phyloP scores from a whole-genome alignment of 2,113 vertebrate species.

The Noctilio leporinus region DNA sequence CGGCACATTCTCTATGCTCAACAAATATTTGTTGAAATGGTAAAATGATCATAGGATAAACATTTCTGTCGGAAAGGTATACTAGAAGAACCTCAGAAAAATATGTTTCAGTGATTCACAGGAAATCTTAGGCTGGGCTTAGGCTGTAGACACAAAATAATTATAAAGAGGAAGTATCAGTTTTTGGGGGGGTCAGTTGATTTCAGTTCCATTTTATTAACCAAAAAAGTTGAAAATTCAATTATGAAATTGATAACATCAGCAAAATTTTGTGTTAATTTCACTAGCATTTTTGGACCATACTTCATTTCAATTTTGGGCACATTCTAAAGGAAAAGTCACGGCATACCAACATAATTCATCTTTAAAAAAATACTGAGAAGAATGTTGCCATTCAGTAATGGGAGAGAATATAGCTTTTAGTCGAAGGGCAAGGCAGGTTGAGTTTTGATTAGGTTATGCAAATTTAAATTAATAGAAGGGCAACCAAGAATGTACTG shows the following conservation, averaged over 20 bases:
- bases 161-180: constrained; percentile 1
- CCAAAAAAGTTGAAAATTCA: constrained; percentile 41
- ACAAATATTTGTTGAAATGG: background rate
- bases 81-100: background rate
- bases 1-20: background rate
- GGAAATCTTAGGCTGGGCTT: constrained; percentile 2
- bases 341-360: constrained; percentile 19
- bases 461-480: constrained; percentile 57
- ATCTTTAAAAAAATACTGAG: constrained; percentile 51
- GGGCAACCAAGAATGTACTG: constrained; percentile 44
- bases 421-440: constrained; percentile 1
- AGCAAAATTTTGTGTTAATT: constrained; percentile 34
- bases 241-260: constrained; percentile 43
- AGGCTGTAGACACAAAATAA: constrained; percentile 23
- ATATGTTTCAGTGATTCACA: background rate
- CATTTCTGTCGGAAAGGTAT: background rate
- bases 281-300: constrained; percentile 1
- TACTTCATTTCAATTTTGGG: constrained; percentile 33
- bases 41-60: background rate
- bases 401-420: constrained; percentile 36
- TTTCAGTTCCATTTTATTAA: constrained; percentile 34
- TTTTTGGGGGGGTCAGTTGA: constrained; percentile 17
- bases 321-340: constrained; percentile 46
- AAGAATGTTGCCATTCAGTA: constrained; percentile 55
- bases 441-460: constrained; percentile 58